Evolutionary conservation across 2,888 invertebrate species (phyloP).

Genomic region (Microctonus aethiopoides): DNA sequence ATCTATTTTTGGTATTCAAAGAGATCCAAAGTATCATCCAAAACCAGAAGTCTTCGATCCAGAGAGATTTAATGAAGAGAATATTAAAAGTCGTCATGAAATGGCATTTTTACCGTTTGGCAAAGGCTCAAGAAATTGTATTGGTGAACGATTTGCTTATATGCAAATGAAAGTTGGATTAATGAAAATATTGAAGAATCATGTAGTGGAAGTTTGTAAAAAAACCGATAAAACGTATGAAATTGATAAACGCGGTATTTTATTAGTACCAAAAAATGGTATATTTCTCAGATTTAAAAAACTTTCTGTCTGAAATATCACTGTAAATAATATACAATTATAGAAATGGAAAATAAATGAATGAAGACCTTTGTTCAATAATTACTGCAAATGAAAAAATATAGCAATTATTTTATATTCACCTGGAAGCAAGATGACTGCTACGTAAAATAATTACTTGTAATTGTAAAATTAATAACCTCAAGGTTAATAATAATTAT

Average conservation of each 20-base stretch:
- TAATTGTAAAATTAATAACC: too few species aligned
- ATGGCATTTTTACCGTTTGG: conserved; percentile 52
- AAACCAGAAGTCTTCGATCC: conserved; percentile 53
- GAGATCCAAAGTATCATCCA: conserved; percentile 51
- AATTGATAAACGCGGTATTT: conserved; percentile 43
- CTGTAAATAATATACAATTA: too few species aligned
- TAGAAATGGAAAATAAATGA: too few species aligned
- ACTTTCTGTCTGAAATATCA: background rate
- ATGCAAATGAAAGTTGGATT: conserved; percentile 64
- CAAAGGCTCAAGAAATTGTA: conserved; percentile 53
- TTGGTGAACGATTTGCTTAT: conserved; percentile 54
- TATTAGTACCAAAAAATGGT: conserved; percentile 51
- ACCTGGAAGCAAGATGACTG: too few species aligned
- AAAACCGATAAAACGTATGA: conserved; percentile 54
- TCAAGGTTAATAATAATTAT: too few species aligned
- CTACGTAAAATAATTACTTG: too few species aligned
- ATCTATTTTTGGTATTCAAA: conserved; percentile 50
- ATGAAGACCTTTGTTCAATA: too few species aligned
- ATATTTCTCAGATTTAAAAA: conserved; percentile 54
- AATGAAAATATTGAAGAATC: conserved; percentile 57
- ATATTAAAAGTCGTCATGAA: conserved; percentile 40
- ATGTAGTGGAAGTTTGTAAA: conserved; percentile 57
- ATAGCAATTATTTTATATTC: too few species aligned
- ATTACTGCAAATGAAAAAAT: too few species aligned
- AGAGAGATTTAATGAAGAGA: conserved; percentile 50